Evolutionary conservation across 2,113 vertebrate species (phyloP).

Genomic region (Nibea coibor): DNA sequence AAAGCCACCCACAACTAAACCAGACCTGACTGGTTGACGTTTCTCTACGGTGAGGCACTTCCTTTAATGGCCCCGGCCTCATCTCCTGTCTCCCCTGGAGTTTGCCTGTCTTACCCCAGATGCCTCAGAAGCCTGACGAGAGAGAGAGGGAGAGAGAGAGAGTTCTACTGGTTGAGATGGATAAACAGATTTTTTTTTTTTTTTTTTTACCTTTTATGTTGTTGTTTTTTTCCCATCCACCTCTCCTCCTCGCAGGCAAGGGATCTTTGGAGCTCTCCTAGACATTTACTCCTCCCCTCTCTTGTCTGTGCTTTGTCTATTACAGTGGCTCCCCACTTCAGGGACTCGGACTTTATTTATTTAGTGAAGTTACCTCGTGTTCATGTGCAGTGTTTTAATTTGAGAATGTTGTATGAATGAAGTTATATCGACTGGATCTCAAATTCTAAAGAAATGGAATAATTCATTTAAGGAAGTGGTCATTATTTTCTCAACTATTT

Average conservation of each 20-base stretch:
- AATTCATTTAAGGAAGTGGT: no score
- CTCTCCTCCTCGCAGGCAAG: slow-evolving; percentile 27
- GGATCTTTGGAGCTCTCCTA: slow-evolving; percentile 55
- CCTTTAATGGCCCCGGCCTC: slow-evolving; percentile 73
- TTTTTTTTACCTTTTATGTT: slow-evolving; percentile 29
- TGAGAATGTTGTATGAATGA: background rate
- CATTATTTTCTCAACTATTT: background rate
- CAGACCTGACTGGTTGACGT: slow-evolving; percentile 72
- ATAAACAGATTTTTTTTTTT: slow-evolving; percentile 54
- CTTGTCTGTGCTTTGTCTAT: slow-evolving; percentile 50
- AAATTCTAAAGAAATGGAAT: background rate
- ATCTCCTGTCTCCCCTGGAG: slow-evolving; percentile 73
- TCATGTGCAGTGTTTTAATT: background rate
- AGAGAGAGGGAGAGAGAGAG: slow-evolving; percentile 19
- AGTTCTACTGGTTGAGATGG: slow-evolving; percentile 47
- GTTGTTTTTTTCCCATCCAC: slow-evolving; percentile 21
- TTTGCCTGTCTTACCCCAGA: slow-evolving; percentile 66
- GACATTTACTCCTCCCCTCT: slow-evolving; percentile 58
- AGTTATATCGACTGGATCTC: background rate
- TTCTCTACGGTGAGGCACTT: slow-evolving; percentile 65
- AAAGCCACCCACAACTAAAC: slow-evolving; percentile 67
- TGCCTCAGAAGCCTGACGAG: slow-evolving; percentile 65
- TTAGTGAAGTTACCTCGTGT: background rate
- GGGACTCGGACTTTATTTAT: slow-evolving; percentile 19
- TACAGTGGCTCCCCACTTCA: slow-evolving; percentile 27